Base-by-base conservation (phyloP, 2,888 invertebrate genomes). In the Heteromurus nitidus region DNA sequence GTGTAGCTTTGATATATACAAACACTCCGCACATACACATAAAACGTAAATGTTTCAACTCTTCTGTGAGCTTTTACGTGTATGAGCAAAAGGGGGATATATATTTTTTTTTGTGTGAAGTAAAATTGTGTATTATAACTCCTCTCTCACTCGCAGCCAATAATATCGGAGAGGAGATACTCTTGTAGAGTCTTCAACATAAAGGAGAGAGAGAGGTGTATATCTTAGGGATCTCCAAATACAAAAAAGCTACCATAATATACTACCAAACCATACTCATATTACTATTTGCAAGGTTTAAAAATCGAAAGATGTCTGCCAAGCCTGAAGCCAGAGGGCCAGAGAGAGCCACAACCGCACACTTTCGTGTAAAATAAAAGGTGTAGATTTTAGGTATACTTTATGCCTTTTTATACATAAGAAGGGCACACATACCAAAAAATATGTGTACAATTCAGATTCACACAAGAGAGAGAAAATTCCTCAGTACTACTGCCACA, bases 301-400 rank as follows among this genome's bases (percentile, higher is more conserved):
- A 82, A 82, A 80, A 77, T 85, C 82, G 83, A 85, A 85, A 85
- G 75, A 85, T 85, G 85, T 85, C 85, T 84, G 85, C 85, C 82
- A 82, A 83, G 84, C 84, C 84, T 79, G 80, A 82, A 82, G 82
- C 85, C 84, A 84, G 85, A 82, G 83, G 82, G 80, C 81, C 80
- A 73, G 62, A 72, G 55, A 70, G 62, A 74, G 62, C 53, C 55
- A 70, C 69, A 75, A 53, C 74, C 75, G 68, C n/a, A n/a, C 79
- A 79, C 79, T 69, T 81, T 74, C 62, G 13, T 67, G n/a, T n/a
- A n/a, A n/a, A n/a, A n/a, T n/a, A n/a, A n/a, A n/a, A n/a, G n/a
- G n/a, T n/a, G n/a, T n/a, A n/a, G n/a, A n/a, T 80, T 65, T 24
- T 30, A 24, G 36, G 24, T 58, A 67, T 58, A 65, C 5, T 28